Evolutionary conservation across 2,888 invertebrate species (phyloP), one percentile per base, ranked within the genome.

Genomic region (Pelosia muscerda): DNA sequence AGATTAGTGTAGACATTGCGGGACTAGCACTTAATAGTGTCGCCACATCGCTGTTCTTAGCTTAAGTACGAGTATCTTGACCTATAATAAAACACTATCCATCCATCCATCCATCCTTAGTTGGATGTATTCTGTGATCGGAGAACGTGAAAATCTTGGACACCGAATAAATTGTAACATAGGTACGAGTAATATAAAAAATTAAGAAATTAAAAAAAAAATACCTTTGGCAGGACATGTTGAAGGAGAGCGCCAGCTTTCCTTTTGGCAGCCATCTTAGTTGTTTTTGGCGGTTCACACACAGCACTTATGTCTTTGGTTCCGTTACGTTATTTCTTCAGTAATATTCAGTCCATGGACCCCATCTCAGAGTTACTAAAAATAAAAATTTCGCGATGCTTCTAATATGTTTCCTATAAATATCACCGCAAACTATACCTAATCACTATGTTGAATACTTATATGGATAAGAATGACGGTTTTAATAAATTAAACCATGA

Each of bases 171-270:
- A n/a, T n/a, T n/a, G n/a, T n/a, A n/a, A n/a, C n/a, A n/a, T n/a
- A n/a, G n/a, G n/a, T n/a, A n/a, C n/a, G 66, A 11, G 28, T 19
- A 25, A 5, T 19, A 61, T 28, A 31, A 10, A 10, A 1, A 31
- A 10, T 31, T 31, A 31, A 10, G 1, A 10, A 31, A 8, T 31
- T 10, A 31, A 31, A 31, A 84, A 84, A 86, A 81, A 85, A 61
- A 92, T 94, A 95, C 95, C 95, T 95, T 95, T 88, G 95, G 95
- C 85, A 95, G 89, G 82, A 95, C 95, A 92, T 97, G 97, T 94
- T 97, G 97, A 84, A 97, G 96, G 86, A 97, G 95, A 84, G 96
- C 96, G 83, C 96, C 96, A 88, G 96, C 96, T 95, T 97, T 97
- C 91, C 96, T 96, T 94, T 97, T 97, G 81, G 97, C 97, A 81